These are phyloP conservation scores for Oedothorax gibbosus DNA, from an alignment of 1,140 invertebrate species.

Conservation along the genomic window DNA sequence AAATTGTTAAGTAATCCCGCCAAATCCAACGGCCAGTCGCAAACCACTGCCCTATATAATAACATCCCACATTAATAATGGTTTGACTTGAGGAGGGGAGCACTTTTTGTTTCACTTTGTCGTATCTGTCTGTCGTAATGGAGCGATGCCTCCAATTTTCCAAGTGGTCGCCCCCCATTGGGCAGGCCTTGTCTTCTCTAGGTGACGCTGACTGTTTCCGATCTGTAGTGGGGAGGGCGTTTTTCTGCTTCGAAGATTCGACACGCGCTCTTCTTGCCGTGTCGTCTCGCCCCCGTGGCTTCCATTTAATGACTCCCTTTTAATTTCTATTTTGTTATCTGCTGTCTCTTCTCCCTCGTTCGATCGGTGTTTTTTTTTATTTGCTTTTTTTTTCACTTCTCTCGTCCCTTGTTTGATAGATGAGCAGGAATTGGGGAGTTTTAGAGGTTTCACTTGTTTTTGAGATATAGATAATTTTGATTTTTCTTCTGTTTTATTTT, in stretches of 20 bases:
- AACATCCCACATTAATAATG: too few relatives aligned
- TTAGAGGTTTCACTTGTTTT: too few relatives aligned
- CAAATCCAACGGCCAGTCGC: too few relatives aligned
- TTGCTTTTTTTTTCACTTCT: not conserved
- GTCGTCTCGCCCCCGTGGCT: constrained; percentile 30
- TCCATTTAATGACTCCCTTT: constrained; percentile 55
- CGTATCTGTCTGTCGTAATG: constrained; percentile 42
- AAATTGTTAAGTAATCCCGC: too few relatives aligned
- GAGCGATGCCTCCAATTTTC: constrained; percentile 59
- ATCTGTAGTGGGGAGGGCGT: constrained; percentile 38
- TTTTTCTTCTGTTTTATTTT: too few relatives aligned
- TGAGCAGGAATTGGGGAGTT: too few relatives aligned
- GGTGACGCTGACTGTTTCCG: constrained; percentile 43
- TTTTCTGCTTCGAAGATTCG: constrained; percentile 57
- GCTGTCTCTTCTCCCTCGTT: constrained; percentile 24
- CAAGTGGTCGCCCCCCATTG: constrained; percentile 58
- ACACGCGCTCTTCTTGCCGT: constrained; percentile 50
- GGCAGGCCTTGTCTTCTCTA: constrained; percentile 51
- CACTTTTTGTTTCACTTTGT: constrained; percentile 39
- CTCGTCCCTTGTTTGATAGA: not conserved
- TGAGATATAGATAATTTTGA: too few relatives aligned
- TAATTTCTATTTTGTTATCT: constrained; percentile 59
- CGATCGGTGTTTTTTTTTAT: constrained; percentile 16
- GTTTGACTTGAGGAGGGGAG: too few relatives aligned
- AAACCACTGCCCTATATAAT: too few relatives aligned